These are phyloP conservation scores for Etheostoma spectabile DNA, from an alignment of 2,113 vertebrate species.

Conservation along the genomic window DNA sequence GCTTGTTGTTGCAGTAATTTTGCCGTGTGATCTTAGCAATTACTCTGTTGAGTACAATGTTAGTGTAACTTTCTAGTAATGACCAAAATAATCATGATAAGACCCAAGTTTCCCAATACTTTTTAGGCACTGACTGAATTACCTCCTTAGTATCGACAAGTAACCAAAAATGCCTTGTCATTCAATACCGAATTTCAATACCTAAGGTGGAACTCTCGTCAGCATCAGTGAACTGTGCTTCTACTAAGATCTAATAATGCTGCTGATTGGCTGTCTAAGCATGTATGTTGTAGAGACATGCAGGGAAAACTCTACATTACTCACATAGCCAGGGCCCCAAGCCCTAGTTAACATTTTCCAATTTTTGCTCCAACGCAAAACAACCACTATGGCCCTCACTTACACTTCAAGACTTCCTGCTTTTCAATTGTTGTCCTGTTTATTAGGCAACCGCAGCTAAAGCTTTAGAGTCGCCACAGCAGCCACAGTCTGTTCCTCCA, in stretches of 20 bases:
- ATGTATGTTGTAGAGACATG: no score
- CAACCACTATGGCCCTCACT: not conserved
- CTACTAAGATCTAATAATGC: no score
- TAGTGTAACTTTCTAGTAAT: not conserved
- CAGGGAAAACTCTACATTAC: no score
- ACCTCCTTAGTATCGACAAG: no score
- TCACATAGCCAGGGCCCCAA: no score
- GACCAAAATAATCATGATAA: not conserved
- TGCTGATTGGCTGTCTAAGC: no score
- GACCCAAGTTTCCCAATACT: not conserved
- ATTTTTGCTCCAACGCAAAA: not conserved
- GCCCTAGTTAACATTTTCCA: not conserved
- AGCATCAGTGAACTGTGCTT: no score
- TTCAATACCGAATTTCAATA: no score
- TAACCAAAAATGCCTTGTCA: no score
- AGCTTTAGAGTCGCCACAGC: constrained; percentile 42
- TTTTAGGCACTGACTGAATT: no score
- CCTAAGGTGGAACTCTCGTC: no score
- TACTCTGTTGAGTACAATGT: not conserved
- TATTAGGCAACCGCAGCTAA: constrained; percentile 50
- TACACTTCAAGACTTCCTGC: constrained; percentile 11
- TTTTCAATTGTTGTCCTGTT: constrained; percentile 18
- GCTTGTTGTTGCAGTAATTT: not conserved
- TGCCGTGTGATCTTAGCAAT: not conserved
- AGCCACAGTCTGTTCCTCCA: constrained; percentile 31